phyloP scores from a whole-genome alignment of 2,888 invertebrate genomes.

The Pilophorus perplexus region DNA sequence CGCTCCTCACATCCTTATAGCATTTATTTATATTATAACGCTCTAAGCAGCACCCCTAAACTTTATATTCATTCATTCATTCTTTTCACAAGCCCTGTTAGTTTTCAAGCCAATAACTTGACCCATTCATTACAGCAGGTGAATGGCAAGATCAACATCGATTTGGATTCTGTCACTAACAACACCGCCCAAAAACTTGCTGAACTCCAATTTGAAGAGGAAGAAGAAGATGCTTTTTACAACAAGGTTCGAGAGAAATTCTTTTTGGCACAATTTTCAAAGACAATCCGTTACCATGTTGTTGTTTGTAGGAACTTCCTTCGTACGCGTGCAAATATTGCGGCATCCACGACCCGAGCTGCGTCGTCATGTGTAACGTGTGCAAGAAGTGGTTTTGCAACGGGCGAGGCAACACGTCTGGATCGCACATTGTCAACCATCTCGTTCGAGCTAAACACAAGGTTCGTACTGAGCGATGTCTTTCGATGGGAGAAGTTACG shows the following conservation, averaged over 20 bases:
- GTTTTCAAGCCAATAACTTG: too few species aligned
- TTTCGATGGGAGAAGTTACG: too few species aligned
- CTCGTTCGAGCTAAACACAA: conserved; percentile 98
- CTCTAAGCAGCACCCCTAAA: too few species aligned
- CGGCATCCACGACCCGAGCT: conserved; percentile 95
- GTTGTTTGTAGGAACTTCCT: conserved; percentile 71
- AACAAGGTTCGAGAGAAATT: conserved; percentile 58
- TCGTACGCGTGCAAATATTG: conserved; percentile 99
- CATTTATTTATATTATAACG: too few species aligned
- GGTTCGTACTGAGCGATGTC: too few species aligned
- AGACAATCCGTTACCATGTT: background rate
- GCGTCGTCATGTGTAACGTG: conserved; percentile 96
- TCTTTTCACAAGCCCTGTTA: too few species aligned
- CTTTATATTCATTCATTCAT: too few species aligned
- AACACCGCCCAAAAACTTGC: conserved; percentile 73
- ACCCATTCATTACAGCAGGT: conserved; percentile 58
- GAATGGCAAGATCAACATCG: conserved; percentile 58
- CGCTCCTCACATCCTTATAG: too few species aligned
- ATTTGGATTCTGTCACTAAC: conserved; percentile 53
- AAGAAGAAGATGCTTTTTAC: conserved; percentile 86
- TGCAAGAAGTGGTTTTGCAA: conserved; percentile 99
- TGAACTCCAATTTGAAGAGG: conserved; percentile 92
- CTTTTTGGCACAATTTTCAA: background rate
- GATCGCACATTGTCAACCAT: conserved; percentile 98
- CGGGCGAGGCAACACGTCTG: conserved; percentile 95